A percentile compares a stretch with the other conserved stretches of the same genome.
Evolutionary conservation across 2,797 vertebrate species (phyloP).

Genomic region (Neoniphon sammara): DNA sequence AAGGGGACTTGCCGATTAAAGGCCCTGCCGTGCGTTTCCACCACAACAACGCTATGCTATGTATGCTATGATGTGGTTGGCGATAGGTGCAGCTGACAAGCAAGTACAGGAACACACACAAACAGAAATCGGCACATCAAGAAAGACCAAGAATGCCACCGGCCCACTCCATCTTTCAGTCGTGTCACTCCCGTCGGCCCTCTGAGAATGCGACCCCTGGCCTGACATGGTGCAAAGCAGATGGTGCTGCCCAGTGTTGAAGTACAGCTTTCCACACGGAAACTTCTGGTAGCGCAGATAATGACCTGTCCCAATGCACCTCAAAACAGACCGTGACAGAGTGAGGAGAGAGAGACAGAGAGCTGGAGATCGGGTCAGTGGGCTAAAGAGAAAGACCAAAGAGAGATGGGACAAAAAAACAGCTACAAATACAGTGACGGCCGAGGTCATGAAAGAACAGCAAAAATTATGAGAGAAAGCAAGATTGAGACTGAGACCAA

Average conservation of each 20-base stretch:
- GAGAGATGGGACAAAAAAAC: conserved; percentile 15
- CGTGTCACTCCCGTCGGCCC: conserved; percentile 50
- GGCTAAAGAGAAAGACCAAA: conserved; percentile 17
- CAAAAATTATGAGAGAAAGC: conserved; percentile 7
- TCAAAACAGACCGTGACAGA: conserved; percentile 34
- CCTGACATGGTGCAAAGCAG: conserved; percentile 71
- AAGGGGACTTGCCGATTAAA: conserved; percentile 33
- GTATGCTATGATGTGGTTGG: neutral
- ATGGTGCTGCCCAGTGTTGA: conserved; percentile 69
- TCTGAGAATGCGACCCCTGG: conserved; percentile 71
- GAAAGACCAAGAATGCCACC: conserved; percentile 67
- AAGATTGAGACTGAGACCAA: conserved; percentile 14
- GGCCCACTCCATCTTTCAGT: conserved; percentile 71
- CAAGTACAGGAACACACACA: conserved; percentile 17
- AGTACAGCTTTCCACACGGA: conserved; percentile 52
- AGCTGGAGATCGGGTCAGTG: conserved; percentile 17
- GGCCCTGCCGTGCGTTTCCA: conserved; percentile 15
- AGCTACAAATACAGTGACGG: conserved; percentile 21
- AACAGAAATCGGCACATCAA: conserved; percentile 22
- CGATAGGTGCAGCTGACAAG: conserved; percentile 33
- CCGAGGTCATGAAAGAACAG: neutral
- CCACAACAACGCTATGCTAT: conserved; percentile 12
- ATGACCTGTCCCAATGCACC: conserved; percentile 46
- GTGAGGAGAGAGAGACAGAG: conserved; percentile 12
- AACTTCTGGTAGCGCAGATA: conserved; percentile 55